A percentile compares a stretch with the other conserved stretches of the same genome.
phyloP scores from a whole-genome alignment of 2,888 invertebrate genomes.

The Laspeyria flexula region DNA sequence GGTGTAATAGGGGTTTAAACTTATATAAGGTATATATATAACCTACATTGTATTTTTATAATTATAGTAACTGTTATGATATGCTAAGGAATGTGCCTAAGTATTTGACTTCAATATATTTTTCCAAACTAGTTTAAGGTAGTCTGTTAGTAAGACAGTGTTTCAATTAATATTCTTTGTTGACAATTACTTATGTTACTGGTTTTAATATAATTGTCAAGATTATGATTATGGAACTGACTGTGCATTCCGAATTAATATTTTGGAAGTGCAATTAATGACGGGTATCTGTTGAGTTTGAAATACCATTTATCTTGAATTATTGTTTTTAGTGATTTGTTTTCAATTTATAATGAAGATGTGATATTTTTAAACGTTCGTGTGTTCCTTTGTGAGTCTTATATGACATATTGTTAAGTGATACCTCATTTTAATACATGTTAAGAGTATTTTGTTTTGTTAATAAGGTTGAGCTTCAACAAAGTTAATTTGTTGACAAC shows the following conservation, averaged over 20 bases:
- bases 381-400: conserved; percentile 15
- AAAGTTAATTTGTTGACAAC: conserved; percentile 7
- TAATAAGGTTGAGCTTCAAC: neutral
- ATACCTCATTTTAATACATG: conserved; percentile 14
- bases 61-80: no score
- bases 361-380: conserved; percentile 44
- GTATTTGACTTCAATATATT: no score
- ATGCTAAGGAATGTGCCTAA: no score
- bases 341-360: conserved; percentile 21
- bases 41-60: no score
- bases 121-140: no score
- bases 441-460: neutral
- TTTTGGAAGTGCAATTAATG: conserved; percentile 24
- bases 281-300: conserved; percentile 42
- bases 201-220: conserved; percentile 22
- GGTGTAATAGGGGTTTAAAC: no score
- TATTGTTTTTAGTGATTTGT: conserved; percentile 29
- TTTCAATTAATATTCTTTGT: conserved; percentile 1
- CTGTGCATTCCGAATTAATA: conserved; percentile 17
- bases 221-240: conserved; percentile 33
- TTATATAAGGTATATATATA: no score
- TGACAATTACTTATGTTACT: conserved; percentile 31
- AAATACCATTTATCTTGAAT: conserved; percentile 27
- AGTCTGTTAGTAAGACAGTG: no score
- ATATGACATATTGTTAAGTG: conserved; percentile 15